Conservation (phyloP, 2,797 vertebrate species). For the Brachyalestes nurse region DNA sequence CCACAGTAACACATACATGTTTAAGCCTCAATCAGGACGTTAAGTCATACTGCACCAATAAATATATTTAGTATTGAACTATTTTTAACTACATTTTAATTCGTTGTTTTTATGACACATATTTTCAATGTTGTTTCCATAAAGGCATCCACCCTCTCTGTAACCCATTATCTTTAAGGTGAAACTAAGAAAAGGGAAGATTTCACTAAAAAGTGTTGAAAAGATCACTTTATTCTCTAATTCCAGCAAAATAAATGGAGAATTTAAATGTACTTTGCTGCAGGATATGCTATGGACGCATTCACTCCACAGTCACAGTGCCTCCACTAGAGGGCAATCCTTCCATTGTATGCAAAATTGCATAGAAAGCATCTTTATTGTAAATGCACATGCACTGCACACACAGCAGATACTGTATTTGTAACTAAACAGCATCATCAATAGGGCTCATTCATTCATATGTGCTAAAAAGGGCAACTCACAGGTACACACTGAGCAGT, state of each 20-base stretch:
- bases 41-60: neutral
- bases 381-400: neutral
- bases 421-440: neutral
- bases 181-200: neutral
- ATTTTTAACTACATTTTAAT: neutral
- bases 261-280: neutral
- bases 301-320: neutral
- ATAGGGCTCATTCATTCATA: neutral
- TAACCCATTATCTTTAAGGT: no score
- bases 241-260: neutral
- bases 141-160: no score
- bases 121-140: neutral
- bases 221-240: neutral
- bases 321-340: conserved; percentile 11
- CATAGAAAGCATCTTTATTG: neutral
- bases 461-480: neutral
- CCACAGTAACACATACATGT: conserved; percentile 3
- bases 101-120: neutral
- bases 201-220: neutral
- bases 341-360: neutral
- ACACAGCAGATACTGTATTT: no score
- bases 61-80: neutral
- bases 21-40: neutral
- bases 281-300: neutral
- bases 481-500: neutral